These are phyloP conservation scores for Silurus meridionalis DNA, from an alignment of 2,113 vertebrate species.

Conservation along the genomic window DNA sequence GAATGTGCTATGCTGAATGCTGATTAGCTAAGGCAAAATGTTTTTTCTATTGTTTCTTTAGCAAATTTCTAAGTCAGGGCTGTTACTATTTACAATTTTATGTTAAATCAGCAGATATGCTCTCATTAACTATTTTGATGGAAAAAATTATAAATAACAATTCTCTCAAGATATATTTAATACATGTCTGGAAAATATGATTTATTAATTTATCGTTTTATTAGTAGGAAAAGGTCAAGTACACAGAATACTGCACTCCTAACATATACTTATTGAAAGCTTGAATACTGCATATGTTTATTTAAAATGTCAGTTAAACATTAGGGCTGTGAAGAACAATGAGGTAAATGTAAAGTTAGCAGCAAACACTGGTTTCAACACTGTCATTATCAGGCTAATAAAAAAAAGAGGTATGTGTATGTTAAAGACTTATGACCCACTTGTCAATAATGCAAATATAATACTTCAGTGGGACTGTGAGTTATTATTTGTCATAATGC, in stretches of 20 bases:
- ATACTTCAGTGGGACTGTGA: not conserved
- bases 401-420: not conserved
- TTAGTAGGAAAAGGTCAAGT: not conserved
- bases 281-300: not conserved
- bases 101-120: not conserved
- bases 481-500: not conserved
- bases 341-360: not conserved
- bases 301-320: not conserved
- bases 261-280: not conserved
- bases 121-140: not conserved
- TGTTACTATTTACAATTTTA: not conserved
- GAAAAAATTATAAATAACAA: not conserved
- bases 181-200: not conserved
- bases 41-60: not conserved
- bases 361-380: not conserved
- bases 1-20: not conserved
- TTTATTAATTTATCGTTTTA: not conserved
- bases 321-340: not conserved
- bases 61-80: not conserved
- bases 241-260: not conserved
- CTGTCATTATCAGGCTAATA: not conserved
- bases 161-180: not conserved
- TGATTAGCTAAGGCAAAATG: not conserved
- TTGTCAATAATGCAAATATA: not conserved
- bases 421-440: not conserved